Evolutionary conservation across 2,113 vertebrate genomes (phyloP).

Genomic region (Bettongia penicillata): DNA sequence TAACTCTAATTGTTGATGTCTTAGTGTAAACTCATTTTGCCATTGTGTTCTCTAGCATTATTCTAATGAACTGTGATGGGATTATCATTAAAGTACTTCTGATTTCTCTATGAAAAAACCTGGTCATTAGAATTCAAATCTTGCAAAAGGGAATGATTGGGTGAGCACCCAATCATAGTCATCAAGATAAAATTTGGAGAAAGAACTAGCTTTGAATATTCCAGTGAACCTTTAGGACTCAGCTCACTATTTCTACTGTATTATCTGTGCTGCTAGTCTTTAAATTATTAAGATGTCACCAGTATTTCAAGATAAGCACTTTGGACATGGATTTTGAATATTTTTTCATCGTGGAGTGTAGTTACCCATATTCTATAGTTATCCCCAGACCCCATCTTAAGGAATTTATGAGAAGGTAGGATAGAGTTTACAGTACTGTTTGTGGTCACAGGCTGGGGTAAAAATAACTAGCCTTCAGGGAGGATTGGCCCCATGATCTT

Average conservation of each 20-base stretch:
- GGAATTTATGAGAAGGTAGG: background rate
- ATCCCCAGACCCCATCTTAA: background rate
- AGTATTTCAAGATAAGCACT: background rate
- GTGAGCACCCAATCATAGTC: background rate
- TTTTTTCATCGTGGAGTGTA: background rate
- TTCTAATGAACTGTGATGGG: constrained; percentile 15
- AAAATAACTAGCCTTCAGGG: constrained; percentile 1
- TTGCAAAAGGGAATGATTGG: background rate
- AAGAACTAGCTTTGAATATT: constrained; percentile 31
- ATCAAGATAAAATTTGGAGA: constrained; percentile 44
- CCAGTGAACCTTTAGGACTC: constrained; percentile 32
- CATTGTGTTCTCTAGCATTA: constrained; percentile 26
- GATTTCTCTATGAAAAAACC: constrained; percentile 4
- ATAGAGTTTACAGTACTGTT: background rate
- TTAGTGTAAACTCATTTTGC: constrained; percentile 12
- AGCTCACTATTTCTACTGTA: background rate
- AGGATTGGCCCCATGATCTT: background rate
- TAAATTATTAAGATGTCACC: background rate
- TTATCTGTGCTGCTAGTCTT: background rate
- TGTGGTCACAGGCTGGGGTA: background rate
- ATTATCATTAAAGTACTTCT: background rate
- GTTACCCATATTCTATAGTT: background rate
- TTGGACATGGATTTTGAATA: background rate
- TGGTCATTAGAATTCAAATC: background rate
- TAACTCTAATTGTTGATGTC: background rate